phyloP scores from a whole-genome alignment of 2,888 invertebrate genomes.

The Glaucopsyche alexis region DNA sequence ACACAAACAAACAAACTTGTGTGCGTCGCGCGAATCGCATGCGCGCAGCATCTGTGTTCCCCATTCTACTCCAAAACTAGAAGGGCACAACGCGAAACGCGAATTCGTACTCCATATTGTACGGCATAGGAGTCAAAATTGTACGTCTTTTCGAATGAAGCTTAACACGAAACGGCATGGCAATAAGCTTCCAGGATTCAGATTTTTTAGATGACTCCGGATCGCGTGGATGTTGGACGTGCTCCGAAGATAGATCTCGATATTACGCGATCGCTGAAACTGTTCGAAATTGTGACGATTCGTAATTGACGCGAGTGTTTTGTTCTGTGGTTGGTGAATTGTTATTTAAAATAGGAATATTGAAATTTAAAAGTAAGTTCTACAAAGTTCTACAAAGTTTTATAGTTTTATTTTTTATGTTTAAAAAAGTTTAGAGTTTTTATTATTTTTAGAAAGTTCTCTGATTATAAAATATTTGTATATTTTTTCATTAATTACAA shows the following conservation, averaged over 20 bases:
- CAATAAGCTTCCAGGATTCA: constrained; percentile 72
- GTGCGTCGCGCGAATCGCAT: constrained; percentile 62
- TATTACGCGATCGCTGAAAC: constrained; percentile 52
- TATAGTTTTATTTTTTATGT: no score
- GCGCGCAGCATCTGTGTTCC: constrained; percentile 77
- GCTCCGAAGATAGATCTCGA: constrained; percentile 43
- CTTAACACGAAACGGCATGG: constrained; percentile 61
- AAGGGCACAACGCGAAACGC: constrained; percentile 41
- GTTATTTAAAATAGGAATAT: constrained; percentile 44
- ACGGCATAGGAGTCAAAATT: constrained; percentile 42
- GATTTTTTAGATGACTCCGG: constrained; percentile 74
- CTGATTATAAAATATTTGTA: no score
- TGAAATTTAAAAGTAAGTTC: constrained; percentile 46
- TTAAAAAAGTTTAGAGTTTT: no score
- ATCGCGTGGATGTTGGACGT: constrained; percentile 64
- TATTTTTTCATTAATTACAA: no score
- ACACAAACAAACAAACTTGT: constrained; percentile 45
- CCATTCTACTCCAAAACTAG: constrained; percentile 51
- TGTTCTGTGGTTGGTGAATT: constrained; percentile 48
- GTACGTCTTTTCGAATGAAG: constrained; percentile 41
- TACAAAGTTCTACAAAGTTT: constrained; percentile 36
- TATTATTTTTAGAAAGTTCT: no score
- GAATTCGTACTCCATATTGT: constrained; percentile 31
- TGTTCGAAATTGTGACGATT: constrained; percentile 44
- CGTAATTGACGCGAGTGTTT: constrained; percentile 43